These are phyloP conservation scores for Melanotaenia maccullochi DNA, from an alignment of 2,797 vertebrate species.

Conservation along the genomic window DNA sequence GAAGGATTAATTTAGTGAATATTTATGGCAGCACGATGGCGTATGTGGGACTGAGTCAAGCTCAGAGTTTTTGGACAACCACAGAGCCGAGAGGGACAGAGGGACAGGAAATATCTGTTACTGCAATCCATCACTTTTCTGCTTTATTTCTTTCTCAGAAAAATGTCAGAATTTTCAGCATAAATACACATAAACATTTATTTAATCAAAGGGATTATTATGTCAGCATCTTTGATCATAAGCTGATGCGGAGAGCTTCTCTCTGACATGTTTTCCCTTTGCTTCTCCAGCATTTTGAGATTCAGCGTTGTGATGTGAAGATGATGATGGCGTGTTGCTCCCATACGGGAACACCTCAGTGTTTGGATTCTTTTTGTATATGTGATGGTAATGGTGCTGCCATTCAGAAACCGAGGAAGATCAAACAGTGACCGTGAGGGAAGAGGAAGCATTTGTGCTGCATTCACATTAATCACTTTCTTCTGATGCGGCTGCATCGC, in stretches of 20 bases:
- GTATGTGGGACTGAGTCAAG: neutral
- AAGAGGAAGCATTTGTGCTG: conserved; percentile 26
- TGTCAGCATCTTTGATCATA: conserved; percentile 11
- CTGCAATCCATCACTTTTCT: neutral
- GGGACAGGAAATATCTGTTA: neutral
- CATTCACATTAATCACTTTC: conserved; percentile 26
- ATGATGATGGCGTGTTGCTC: neutral
- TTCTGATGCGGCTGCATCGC: neutral
- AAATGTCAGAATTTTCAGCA: neutral
- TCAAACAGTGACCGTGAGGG: neutral
- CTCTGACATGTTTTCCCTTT: conserved; percentile 1
- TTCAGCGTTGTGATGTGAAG: neutral
- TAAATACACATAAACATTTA: neutral
- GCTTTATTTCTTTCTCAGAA: neutral
- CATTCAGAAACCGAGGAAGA: conserved; percentile 15
- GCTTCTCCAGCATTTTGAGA: neutral
- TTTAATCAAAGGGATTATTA: conserved; percentile 3
- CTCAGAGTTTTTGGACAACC: neutral
- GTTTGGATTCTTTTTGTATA: conserved; percentile 14
- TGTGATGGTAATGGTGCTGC: conserved; percentile 19
- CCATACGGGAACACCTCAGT: neutral
- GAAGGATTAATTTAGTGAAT: neutral
- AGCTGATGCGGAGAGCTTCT: neutral
- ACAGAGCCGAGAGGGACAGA: neutral
- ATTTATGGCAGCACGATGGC: neutral